Percentiles rank a stretch among this genome's conserved stretches.
Conservation (phyloP, 1,140 invertebrate genomes). For the Heliconius eleuchia region DNA sequence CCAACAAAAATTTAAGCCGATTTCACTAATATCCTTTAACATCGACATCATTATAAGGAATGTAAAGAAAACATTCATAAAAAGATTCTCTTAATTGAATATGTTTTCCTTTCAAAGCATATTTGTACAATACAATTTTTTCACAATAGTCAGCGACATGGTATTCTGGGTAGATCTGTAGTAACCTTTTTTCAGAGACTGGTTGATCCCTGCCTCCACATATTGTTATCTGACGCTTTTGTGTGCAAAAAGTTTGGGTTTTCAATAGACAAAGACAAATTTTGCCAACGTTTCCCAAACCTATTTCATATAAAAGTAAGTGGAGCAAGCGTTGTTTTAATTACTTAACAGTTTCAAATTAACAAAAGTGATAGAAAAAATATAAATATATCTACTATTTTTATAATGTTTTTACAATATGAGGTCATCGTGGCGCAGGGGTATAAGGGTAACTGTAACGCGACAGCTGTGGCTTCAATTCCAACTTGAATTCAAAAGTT, state of each 20-base stretch:
- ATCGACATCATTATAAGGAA: slow-evolving; percentile 4
- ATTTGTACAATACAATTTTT: slow-evolving; percentile 7
- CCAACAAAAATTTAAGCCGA: neutral
- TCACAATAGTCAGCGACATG: slow-evolving; percentile 9
- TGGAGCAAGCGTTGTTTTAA: slow-evolving; percentile 16
- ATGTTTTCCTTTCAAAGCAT: slow-evolving; percentile 11
- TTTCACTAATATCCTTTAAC: neutral
- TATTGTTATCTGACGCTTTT: slow-evolving; percentile 18
- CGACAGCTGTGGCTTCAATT: too few species aligned
- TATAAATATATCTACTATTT: too few species aligned
- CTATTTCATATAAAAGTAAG: slow-evolving; percentile 21
- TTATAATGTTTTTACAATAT: too few species aligned
- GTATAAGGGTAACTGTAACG: too few species aligned
- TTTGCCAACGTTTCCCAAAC: slow-evolving; percentile 11
- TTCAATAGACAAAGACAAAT: slow-evolving; percentile 20
- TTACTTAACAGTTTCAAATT: slow-evolving; percentile 10
- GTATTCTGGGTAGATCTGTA: neutral
- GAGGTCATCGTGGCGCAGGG: too few species aligned
- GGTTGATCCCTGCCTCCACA: slow-evolving; percentile 8
- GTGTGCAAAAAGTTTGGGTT: slow-evolving; percentile 11
- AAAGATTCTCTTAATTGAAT: neutral
- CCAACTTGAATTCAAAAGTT: too few species aligned
- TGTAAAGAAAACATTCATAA: neutral
- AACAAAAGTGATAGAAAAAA: neutral
- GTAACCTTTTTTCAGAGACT: neutral